phyloP scores from a whole-genome alignment of 2,888 invertebrate species.

The Oscheius sp. region DNA sequence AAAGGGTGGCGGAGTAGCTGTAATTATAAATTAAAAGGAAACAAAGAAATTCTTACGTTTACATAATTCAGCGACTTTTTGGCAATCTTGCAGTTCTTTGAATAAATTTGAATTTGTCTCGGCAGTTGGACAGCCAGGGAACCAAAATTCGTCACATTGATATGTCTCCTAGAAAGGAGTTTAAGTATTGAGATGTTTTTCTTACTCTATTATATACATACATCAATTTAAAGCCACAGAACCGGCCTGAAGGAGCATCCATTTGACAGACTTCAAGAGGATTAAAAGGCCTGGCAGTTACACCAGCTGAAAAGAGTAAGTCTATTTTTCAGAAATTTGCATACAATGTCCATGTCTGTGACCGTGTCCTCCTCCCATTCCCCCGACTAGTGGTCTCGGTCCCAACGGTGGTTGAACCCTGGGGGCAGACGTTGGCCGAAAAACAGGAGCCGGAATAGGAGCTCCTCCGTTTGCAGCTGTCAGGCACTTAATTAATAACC shows the following conservation, averaged over 20 bases:
- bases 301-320: not conserved
- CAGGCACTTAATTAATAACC: conserved; percentile 64
- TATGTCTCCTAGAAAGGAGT: conserved; percentile 54
- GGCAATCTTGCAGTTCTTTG: conserved; percentile 55
- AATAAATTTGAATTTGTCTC: conserved; percentile 68
- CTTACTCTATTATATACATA: conserved; percentile 52
- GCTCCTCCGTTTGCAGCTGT: conserved; percentile 67
- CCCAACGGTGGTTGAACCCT: not conserved
- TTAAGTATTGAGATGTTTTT: not conserved
- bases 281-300: conserved; percentile 1
- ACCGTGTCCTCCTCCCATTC: conserved; percentile 1
- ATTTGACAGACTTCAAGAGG: conserved; percentile 56
- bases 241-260: conserved; percentile 64
- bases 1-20: conserved; percentile 42
- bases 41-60: conserved; percentile 38
- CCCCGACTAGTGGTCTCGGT: not conserved
- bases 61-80: conserved; percentile 58
- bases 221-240: conserved; percentile 66
- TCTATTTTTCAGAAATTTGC: not conserved
- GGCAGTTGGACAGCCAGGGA: conserved; percentile 64
- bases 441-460: conserved; percentile 40
- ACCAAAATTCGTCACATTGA: conserved; percentile 68
- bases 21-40: not conserved
- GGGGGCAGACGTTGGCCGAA: not conserved
- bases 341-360: not conserved